These are phyloP conservation scores for Astatotilapia flaviijosephi DNA, from an alignment of 2,113 vertebrate species.

Conservation along the genomic window DNA sequence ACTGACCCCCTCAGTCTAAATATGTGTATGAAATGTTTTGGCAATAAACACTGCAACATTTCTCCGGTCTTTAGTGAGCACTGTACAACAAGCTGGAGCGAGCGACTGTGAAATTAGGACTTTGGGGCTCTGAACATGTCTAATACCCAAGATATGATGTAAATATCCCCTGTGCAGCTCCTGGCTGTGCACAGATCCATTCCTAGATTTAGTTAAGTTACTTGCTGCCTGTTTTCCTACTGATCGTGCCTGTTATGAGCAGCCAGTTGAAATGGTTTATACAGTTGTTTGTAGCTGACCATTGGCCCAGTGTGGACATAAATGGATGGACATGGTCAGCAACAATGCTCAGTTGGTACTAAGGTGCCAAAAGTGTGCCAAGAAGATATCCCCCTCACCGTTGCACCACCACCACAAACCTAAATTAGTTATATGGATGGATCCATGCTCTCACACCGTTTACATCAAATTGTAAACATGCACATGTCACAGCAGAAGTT, in stretches of 20 bases:
- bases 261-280: neutral
- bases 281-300: neutral
- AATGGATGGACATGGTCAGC: neutral
- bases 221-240: neutral
- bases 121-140: neutral
- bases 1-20: neutral
- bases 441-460: neutral
- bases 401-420: neutral
- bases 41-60: neutral
- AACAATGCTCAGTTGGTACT: neutral
- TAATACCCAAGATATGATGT: neutral
- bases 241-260: neutral
- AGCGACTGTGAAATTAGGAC: neutral
- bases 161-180: neutral
- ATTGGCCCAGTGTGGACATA: neutral
- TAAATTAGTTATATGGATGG: neutral
- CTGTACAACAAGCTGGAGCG: neutral
- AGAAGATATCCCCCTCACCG: neutral
- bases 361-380: neutral
- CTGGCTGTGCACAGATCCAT: neutral
- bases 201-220: neutral
- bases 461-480: neutral
- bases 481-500: neutral
- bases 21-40: neutral
- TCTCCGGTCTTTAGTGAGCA: neutral